These are phyloP conservation scores for Virgularia gustaviana DNA, from an alignment of 92 coral and sea anemone species.

Conservation along the genomic window DNA sequence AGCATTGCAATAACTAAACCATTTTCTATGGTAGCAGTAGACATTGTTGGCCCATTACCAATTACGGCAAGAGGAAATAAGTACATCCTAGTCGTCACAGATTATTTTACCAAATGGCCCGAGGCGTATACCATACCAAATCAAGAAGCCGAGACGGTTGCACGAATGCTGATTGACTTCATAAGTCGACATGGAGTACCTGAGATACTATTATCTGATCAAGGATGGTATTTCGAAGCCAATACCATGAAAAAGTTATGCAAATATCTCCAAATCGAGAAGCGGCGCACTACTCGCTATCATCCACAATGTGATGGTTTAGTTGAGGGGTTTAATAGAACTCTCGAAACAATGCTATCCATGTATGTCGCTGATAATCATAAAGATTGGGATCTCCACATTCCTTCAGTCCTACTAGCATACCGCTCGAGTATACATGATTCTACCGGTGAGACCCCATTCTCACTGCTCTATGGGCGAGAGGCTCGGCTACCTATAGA, in stretches of 20 bases:
- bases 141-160: slow-evolving; percentile 41
- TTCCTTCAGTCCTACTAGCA: slow-evolving; percentile 46
- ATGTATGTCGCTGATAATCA: slow-evolving; percentile 39
- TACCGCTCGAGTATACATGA: slow-evolving; percentile 40
- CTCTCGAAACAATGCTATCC: slow-evolving; percentile 37
- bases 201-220: slow-evolving; percentile 34
- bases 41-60: slow-evolving; percentile 48
- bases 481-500: slow-evolving; percentile 49
- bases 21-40: slow-evolving; percentile 37
- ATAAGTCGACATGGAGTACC: slow-evolving; percentile 49
- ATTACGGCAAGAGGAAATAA: slow-evolving; percentile 29
- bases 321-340: slow-evolving; percentile 36
- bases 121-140: slow-evolving; percentile 53
- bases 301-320: slow-evolving; percentile 49
- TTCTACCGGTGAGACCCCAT: slow-evolving; percentile 52
- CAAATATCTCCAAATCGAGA: not conserved
- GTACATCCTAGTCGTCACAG: slow-evolving; percentile 35
- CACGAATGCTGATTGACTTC: slow-evolving; percentile 27
- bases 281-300: not conserved
- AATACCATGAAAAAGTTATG: not conserved
- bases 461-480: slow-evolving; percentile 42
- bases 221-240: slow-evolving; percentile 3
- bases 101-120: slow-evolving; percentile 56
- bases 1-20: slow-evolving; percentile 43
- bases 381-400: slow-evolving; percentile 49